Percentiles rank a stretch among this genome's conserved stretches.
Evolutionary conservation across 2,113 vertebrate species (phyloP).

Genomic region (Phyllostomus discolor): DNA sequence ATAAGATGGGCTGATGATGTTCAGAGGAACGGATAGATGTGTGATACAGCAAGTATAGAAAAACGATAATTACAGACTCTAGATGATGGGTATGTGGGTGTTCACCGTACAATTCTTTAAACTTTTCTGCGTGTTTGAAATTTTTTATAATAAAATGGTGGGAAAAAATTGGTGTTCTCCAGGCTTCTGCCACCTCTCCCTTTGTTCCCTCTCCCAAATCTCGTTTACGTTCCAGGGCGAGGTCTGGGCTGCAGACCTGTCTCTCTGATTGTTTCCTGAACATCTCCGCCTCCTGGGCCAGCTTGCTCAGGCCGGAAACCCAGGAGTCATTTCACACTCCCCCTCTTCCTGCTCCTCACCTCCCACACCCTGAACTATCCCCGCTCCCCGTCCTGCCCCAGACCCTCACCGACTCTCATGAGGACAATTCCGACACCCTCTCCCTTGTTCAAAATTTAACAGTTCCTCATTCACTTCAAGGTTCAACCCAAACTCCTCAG

Average conservation of each 20-base stretch:
- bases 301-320: neutral
- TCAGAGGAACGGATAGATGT: neutral
- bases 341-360: neutral
- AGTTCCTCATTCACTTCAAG: neutral
- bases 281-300: neutral
- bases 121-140: neutral
- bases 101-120: neutral
- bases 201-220: neutral
- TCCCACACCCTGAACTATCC: neutral
- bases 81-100: neutral
- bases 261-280: neutral
- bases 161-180: neutral
- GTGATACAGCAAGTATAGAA: neutral
- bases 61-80: neutral
- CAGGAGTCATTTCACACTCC: neutral
- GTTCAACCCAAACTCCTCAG: neutral
- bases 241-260: neutral
- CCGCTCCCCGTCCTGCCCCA: neutral
- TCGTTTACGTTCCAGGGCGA: neutral
- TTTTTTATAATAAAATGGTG: neutral
- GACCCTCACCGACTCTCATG: neutral
- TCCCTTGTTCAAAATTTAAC: neutral
- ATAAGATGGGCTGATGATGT: neutral
- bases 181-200: neutral
- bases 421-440: neutral